These are phyloP conservation scores for Sander vitreus DNA, from an alignment of 2,113 vertebrate genomes.

Conservation along the genomic window DNA sequence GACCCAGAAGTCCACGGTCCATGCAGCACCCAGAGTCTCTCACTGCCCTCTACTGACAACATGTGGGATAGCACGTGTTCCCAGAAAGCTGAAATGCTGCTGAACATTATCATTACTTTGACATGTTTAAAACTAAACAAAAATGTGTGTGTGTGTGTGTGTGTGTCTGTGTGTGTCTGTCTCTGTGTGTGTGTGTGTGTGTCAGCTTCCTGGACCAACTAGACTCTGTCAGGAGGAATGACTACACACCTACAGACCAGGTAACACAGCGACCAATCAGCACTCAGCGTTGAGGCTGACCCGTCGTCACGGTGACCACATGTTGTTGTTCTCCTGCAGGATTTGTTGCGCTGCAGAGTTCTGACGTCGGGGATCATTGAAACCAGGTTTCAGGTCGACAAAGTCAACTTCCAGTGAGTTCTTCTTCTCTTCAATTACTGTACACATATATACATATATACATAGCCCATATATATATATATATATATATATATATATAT, in stretches of 20 bases:
- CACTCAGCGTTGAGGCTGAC: neutral
- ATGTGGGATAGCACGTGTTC: too few relatives aligned
- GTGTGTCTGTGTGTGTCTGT: constrained; percentile 20
- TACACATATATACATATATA: too few relatives aligned
- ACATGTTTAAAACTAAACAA: too few relatives aligned
- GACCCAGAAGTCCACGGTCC: too few relatives aligned
- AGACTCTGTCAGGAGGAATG: constrained; percentile 91
- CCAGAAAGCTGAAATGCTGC: too few relatives aligned
- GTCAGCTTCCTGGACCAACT: constrained; percentile 94
- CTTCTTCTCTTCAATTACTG: too few relatives aligned
- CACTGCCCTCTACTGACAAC: too few relatives aligned
- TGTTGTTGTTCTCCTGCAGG: constrained; percentile 50
- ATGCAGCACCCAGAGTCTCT: too few relatives aligned
- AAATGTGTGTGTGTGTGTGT: neutral
- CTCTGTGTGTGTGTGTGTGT: constrained; percentile 32
- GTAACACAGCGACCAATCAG: constrained; percentile 74
- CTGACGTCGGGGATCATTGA: constrained; percentile 79
- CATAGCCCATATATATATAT: too few relatives aligned
- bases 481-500: too few relatives aligned
- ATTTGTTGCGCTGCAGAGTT: constrained; percentile 77
- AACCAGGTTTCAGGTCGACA: constrained; percentile 79
- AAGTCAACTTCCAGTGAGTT: too few relatives aligned
- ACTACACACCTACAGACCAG: constrained; percentile 98
- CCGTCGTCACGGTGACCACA: neutral
- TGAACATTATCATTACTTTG: too few relatives aligned